Base-by-base conservation (phyloP, 2,888 invertebrate genomes). In the Punctoribates punctum region DNA sequence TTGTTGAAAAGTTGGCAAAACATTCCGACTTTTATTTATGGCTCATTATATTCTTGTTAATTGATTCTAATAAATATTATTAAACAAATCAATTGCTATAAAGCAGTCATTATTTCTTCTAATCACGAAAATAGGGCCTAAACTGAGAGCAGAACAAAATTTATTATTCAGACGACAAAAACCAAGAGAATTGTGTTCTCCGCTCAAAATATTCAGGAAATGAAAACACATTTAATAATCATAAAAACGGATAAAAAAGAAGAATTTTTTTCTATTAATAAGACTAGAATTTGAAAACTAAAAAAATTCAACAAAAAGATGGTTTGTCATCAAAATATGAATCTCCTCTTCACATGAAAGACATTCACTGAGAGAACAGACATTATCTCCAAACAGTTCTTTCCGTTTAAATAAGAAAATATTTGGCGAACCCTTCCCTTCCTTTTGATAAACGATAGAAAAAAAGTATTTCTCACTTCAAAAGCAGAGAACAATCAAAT, bases 21-120 rank as follows among this genome's bases (percentile, higher is more conserved):
- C 2, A 25, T 25, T 25, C 57, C 20, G 57, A 57, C 23, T 17
- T 25, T 51, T 57, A 23, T 57, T 57, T 23, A 57, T 57, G 6
- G 13, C 42, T 57, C 57, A 57, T 57, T 57, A 51, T 51, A 11
- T 23, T 57, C 42, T 57, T 57, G 57, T 23, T 57, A 57, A 57
- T 57, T 57, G 57, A 57, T 57, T 57, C 23, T 57, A 42, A 13
- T 42, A 42, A 42, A 42, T 42, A 42, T 57, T 23, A 57, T 57
- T 23, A 57, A 57, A 25, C 57, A 57, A 57, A 57, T 57, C 57
- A 42, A 42, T 42, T 42, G 42, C 42, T 42, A 13, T 42, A 11
- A 57, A 13, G 23, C 25, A 8, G 20, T 57, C n/a, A 11, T 15
- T 57, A 57, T 57, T 11, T 2, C 25, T 25, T 57, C 1, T 57